Base-by-base conservation (phyloP, 2,113 vertebrate species). In the Hippopotamus amphibius region DNA sequence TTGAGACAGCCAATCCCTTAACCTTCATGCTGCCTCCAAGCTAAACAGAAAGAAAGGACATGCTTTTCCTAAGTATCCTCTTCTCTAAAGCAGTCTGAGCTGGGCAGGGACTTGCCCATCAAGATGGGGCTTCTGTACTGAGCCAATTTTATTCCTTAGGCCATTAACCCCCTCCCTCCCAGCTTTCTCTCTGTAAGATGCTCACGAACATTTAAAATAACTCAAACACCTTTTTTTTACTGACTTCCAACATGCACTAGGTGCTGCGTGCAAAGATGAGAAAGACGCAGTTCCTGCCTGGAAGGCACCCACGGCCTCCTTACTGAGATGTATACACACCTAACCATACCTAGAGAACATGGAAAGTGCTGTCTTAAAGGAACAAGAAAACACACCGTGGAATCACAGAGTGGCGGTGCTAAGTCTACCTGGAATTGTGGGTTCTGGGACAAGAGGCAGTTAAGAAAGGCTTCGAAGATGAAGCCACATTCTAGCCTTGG, bases 131-230 rank as follows among this genome's bases (percentile, higher is more conserved):
- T 87, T 93, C 80, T 87, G 63, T 90, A 81, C 74, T 12, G 30
- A 89, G 26, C 24, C 59, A 61, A 26, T 92, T 95, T 97, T 86
- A 88, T 74, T 92, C 71, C 57, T 95, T 24, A 41, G 43, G 86
- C 33, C 57, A 66, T 69, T 43, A 63, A 68, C 55, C 65, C 63
- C 41, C 46, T 81, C 57, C 53, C 71, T 93, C 59, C 53, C 61
- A 81, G 88, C 71, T 21, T 76, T 55, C 90, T 90, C 77, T 46
- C 63, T 96, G 37, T 65, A 86, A 96, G n/a, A 72, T 84, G 74
- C 30, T 95, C 84, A 61, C 90, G 87, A 96, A 97, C 95, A 94
- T 92, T 96, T 96, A 96, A 97, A 97, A 93, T 97, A 93, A 92
- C 90, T 90, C 95, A 87, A 89, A 80, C 46, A 92, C 72, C 79